A percentile compares a stretch with the other conserved stretches of the same genome.
phyloP scores from a whole-genome alignment of 2,888 invertebrate species.

The Pachymerium ferrugineum region DNA sequence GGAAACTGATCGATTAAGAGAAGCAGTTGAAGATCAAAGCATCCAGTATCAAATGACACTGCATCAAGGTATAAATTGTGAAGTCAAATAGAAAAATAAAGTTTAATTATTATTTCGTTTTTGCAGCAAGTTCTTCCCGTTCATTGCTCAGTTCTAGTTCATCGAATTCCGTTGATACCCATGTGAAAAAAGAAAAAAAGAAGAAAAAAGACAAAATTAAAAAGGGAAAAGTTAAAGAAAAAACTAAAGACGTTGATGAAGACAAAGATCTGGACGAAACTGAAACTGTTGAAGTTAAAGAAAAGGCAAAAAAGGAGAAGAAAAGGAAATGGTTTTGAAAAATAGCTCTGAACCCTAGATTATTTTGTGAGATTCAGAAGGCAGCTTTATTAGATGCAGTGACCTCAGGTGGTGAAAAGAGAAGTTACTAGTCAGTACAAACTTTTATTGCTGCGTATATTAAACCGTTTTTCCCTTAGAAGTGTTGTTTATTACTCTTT shows the following conservation, averaged over 20 bases:
- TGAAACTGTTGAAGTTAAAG: constrained; percentile 42
- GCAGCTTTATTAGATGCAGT: background rate
- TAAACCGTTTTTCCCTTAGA: background rate
- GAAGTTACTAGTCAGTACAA: constrained; percentile 1
- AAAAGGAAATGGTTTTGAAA: constrained; percentile 40
- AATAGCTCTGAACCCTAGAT: background rate
- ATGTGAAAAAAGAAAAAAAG: constrained; percentile 54
- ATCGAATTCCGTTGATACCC: constrained; percentile 42
- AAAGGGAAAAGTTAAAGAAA: constrained; percentile 51
- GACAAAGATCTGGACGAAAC: constrained; percentile 59
- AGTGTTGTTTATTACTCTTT: background rate
- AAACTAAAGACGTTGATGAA: constrained; percentile 51
- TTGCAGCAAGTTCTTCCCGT: background rate
- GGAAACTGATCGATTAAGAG: constrained; percentile 70
- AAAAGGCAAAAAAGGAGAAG: constrained; percentile 45
- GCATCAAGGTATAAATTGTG: constrained; percentile 7
- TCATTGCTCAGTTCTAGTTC: constrained; percentile 20
- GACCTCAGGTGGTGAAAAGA: background rate
- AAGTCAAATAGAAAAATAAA: background rate
- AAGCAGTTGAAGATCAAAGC: constrained; percentile 75
- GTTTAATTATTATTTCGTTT: background rate
- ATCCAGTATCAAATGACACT: constrained; percentile 63
- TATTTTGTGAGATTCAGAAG: background rate
- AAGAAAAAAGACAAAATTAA: constrained; percentile 53
- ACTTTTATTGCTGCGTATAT: background rate